Conservation (phyloP, 2,888 invertebrate species). For the Hypolimnas misippus region DNA sequence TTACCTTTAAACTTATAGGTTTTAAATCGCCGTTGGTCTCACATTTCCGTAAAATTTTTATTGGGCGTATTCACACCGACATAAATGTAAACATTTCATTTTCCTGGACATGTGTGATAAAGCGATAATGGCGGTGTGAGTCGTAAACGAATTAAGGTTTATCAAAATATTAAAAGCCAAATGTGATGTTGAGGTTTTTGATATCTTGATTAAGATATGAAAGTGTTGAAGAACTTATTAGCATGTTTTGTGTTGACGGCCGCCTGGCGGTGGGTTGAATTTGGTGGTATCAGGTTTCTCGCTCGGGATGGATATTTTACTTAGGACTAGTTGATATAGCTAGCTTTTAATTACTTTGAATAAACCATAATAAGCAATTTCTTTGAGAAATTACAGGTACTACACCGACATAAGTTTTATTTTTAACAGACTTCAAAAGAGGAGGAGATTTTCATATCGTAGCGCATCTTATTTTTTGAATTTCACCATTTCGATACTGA, state of each 20-base stretch:
- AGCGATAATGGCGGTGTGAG: neutral
- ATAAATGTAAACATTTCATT: slow-evolving; percentile 1
- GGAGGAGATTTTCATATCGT: too few species aligned
- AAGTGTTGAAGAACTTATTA: neutral
- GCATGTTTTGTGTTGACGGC: neutral
- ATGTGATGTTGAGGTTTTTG: neutral
- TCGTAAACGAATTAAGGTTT: neutral
- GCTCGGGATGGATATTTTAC: neutral
- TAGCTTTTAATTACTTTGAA: too few species aligned
- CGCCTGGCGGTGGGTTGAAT: neutral
- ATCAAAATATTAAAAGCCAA: neutral
- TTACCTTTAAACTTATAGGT: neutral
- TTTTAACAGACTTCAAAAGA: too few species aligned
- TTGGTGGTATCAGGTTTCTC: neutral
- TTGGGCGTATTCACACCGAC: slow-evolving; percentile 9
- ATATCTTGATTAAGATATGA: neutral
- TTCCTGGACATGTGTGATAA: slow-evolving; percentile 3
- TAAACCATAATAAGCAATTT: too few species aligned
- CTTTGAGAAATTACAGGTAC: too few species aligned
- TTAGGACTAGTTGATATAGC: neutral
- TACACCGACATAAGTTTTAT: too few species aligned
- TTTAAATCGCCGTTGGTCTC: neutral
- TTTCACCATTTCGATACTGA: too few species aligned
- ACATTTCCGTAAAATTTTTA: slow-evolving; percentile 17
- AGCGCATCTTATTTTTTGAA: too few species aligned